Conservation (phyloP, 2,888 invertebrate genomes). For the Dichetophora obliterata region DNA sequence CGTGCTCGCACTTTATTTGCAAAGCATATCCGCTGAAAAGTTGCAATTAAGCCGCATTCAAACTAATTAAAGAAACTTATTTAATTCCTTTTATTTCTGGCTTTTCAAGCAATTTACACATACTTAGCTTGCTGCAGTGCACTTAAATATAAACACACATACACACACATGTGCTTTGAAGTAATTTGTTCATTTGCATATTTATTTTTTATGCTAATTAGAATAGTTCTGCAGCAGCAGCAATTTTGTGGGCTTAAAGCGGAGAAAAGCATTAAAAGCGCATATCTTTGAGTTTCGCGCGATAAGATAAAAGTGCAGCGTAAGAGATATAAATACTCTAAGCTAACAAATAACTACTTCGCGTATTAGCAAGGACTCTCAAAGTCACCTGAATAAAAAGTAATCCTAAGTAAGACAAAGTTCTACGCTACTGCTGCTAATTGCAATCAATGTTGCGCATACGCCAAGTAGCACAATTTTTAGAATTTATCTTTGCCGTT, state of each 20-base stretch:
- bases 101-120: constrained; percentile 3
- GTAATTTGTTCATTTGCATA: constrained; percentile 33
- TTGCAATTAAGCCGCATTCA: constrained; percentile 35
- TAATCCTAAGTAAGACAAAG: neutral
- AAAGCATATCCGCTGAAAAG: constrained; percentile 12
- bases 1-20: constrained; percentile 45
- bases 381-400: too few species aligned
- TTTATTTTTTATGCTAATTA: constrained; percentile 37
- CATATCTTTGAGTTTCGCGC: neutral
- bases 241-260: neutral
- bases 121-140: constrained; percentile 56
- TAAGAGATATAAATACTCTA: neutral
- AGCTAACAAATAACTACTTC: neutral
- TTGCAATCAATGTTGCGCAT: constrained; percentile 1
- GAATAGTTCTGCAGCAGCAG: constrained; percentile 24
- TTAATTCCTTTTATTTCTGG: neutral
- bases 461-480: neutral
- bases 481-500: too few species aligned
- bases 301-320: neutral
- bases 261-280: neutral
- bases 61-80: constrained; percentile 36
- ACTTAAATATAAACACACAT: neutral
- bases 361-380: too few species aligned
- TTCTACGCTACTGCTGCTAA: neutral
- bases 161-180: constrained; percentile 14